Evolutionary conservation across 2,797 vertebrate genomes (phyloP).

Genomic region (Enteromius radiatus): DNA sequence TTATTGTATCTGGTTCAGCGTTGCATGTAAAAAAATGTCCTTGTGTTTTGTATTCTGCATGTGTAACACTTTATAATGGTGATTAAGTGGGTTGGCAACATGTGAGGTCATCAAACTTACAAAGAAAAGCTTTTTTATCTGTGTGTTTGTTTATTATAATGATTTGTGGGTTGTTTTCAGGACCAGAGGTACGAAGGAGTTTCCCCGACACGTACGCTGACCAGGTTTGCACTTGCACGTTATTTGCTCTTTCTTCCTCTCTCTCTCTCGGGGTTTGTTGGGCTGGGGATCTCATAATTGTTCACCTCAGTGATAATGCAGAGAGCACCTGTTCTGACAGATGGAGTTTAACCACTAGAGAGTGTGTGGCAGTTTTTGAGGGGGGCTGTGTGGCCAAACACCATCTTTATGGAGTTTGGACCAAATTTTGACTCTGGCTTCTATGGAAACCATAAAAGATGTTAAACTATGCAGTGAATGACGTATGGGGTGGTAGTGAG

Average conservation of each 20-base stretch:
- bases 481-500: background rate
- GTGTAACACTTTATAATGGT: too few species aligned
- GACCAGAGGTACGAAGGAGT: conserved; percentile 89
- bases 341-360: conserved; percentile 43
- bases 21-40: background rate
- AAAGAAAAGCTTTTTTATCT: background rate
- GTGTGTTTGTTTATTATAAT: conserved; percentile 75
- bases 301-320: conserved; percentile 34
- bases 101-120: background rate
- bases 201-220: conserved; percentile 95
- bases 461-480: background rate
- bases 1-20: background rate
- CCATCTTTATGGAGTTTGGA: background rate
- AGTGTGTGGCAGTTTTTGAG: background rate
- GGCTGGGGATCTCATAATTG: conserved; percentile 30
- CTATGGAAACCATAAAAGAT: background rate
- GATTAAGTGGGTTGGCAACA: background rate
- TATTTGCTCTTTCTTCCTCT: conserved; percentile 64
- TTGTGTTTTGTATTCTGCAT: background rate
- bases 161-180: conserved; percentile 89
- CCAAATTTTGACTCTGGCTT: background rate
- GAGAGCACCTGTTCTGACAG: conserved; percentile 42
- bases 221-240: conserved; percentile 86
- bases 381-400: background rate
- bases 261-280: conserved; percentile 19